Conservation (phyloP, 2,888 invertebrate species). For the Tinea semifulvella region DNA sequence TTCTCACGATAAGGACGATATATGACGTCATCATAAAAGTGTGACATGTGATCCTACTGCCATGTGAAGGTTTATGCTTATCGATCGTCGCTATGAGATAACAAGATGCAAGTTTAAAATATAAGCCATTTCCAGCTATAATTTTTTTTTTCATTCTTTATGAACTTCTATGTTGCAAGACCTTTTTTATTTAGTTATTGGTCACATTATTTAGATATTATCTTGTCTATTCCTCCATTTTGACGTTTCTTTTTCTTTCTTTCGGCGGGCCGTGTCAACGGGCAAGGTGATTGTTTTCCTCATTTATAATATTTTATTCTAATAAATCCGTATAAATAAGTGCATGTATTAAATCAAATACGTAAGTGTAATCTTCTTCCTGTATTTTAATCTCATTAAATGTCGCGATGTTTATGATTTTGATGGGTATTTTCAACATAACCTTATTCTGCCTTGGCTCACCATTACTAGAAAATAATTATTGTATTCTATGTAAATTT, state of each 20-base stretch:
- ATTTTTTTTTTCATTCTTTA: too few species aligned
- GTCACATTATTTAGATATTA: too few species aligned
- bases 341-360: neutral
- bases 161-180: too few species aligned
- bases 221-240: too few species aligned
- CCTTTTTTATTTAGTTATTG: too few species aligned
- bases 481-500: neutral
- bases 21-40: too few species aligned
- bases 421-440: slow-evolving; percentile 30
- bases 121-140: too few species aligned
- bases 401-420: slow-evolving; percentile 25
- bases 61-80: too few species aligned
- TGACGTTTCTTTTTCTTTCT: slow-evolving; percentile 22
- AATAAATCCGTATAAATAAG: neutral
- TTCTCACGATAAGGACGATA: too few species aligned
- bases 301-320: neutral
- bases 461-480: neutral
- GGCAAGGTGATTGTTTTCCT: slow-evolving; percentile 33
- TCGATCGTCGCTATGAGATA: too few species aligned
- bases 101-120: too few species aligned
- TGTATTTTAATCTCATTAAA: neutral
- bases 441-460: slow-evolving; percentile 22
- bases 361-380: neutral
- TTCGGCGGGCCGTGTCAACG: slow-evolving; percentile 40
- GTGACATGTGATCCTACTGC: too few species aligned